Base-by-base conservation (phyloP, 2,888 invertebrate genomes). In the Cephalotes varians region DNA sequence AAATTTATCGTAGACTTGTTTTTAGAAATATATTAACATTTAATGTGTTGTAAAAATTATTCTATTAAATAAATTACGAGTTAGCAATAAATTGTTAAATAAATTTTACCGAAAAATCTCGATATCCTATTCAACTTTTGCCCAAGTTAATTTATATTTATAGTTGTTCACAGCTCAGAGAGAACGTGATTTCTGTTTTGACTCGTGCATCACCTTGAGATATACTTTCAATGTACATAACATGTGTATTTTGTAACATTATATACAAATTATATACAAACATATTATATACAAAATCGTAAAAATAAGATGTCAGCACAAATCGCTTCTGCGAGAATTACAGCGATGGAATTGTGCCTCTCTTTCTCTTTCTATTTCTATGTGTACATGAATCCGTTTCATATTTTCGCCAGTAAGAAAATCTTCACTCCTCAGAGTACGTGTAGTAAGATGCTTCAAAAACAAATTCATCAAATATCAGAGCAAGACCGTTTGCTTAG, bases 401-500 rank as follows among this genome's bases (percentile, higher is more conserved):
- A 62, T 49, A 62, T 40, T 74, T 49, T 40, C 2, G 15, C n/a
- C 37, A 51, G 40, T 76, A 76, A 54, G 15, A 4, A 76, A 37
- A 28, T 10, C 28, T 40, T 54, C 28, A 15, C 25, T 49, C 12
- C n/a, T 76, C n/a, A 21, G 9, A 9, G 12, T 40, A 15, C 9
- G n/a, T 34, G 12, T 37, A n/a, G 15, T 12, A 2, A 47, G n/a
- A n/a, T 37, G 51, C 51, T 76, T 76, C 28, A 51, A 76, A 76
- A 67, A 76, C 51, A 65, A 40, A 76, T 76, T 40, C 37, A 54
- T 76, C 76, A 76, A 51, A 69, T 37, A n/a, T 3, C 69, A 37
- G 37, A 51, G 15, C 25, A 15, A 51, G n/a, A 65, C 2, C 18
- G 25, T 51, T 65, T 51, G 51, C 5, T n/a, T 54, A 21, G 1